phyloP scores from a whole-genome alignment of 2,797 vertebrate genomes.

The Megalops cyprinoides region DNA sequence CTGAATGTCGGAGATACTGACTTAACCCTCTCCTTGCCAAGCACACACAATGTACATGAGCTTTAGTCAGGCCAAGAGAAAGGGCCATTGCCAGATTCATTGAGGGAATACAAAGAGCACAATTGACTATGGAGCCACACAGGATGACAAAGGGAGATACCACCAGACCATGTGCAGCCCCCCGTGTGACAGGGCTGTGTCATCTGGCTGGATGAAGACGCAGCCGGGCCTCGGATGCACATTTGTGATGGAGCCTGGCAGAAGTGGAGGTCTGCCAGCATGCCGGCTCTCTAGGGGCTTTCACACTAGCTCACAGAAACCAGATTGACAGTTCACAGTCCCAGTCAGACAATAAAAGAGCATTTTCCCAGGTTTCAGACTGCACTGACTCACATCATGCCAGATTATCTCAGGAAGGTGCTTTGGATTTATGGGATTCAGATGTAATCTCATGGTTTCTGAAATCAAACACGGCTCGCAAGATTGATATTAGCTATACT shows the following conservation, averaged over 20 bases:
- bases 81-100: background rate
- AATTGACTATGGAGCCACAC: conserved; percentile 6
- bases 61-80: background rate
- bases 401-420: background rate
- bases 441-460: background rate
- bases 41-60: background rate
- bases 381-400: background rate
- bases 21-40: background rate
- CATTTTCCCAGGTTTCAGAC: background rate
- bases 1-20: background rate
- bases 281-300: background rate
- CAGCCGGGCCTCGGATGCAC: conserved; percentile 1
- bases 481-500: background rate
- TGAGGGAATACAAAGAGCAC: background rate
- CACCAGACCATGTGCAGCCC: background rate
- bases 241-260: background rate
- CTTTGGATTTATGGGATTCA: background rate
- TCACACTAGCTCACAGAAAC: background rate
- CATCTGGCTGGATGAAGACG: conserved; percentile 19
- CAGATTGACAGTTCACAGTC: background rate
- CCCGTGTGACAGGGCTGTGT: background rate
- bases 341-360: background rate
- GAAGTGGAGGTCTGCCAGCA: background rate
- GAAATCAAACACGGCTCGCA: background rate
- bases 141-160: conserved; percentile 4